These are phyloP conservation scores for Erebia aethiops DNA, from an alignment of 2,888 invertebrate genomes.

Conservation along the genomic window DNA sequence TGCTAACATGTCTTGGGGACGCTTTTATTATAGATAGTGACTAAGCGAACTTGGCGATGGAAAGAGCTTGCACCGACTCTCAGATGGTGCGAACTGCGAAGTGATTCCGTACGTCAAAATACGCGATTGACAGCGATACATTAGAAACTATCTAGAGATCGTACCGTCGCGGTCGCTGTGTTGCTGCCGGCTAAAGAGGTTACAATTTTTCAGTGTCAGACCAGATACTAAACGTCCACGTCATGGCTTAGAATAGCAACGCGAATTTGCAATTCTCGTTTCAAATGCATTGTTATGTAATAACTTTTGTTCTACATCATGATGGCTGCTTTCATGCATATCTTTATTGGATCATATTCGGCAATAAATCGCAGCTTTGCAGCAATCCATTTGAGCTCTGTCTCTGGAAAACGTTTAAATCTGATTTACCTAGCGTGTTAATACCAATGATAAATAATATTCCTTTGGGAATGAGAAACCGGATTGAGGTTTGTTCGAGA, in stretches of 20 bases:
- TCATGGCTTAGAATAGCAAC: constrained; percentile 75
- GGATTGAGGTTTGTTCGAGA: constrained; percentile 18
- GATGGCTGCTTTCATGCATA: constrained; percentile 28
- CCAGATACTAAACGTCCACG: constrained; percentile 70
- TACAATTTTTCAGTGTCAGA: constrained; percentile 80
- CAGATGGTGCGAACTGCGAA: constrained; percentile 66
- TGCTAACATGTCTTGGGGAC: constrained; percentile 55
- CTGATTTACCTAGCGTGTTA: constrained; percentile 27
- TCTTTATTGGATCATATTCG: constrained; percentile 31
- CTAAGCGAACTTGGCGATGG: constrained; percentile 59
- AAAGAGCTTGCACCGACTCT: constrained; percentile 49
- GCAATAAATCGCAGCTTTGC: constrained; percentile 23
- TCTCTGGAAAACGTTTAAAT: constrained; percentile 27
- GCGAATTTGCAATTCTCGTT: constrained; percentile 30
- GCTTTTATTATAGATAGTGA: constrained; percentile 64
- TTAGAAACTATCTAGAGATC: constrained; percentile 77
- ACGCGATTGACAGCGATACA: constrained; percentile 79
- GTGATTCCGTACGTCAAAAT: constrained; percentile 75
- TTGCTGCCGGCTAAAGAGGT: constrained; percentile 59
- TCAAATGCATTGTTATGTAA: constrained; percentile 25
- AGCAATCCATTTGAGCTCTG: constrained; percentile 23
- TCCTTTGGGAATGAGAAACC: constrained; percentile 23
- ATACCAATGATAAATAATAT: constrained; percentile 26
- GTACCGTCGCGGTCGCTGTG: constrained; percentile 49
- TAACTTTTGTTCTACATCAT: constrained; percentile 24